Percentiles rank a stretch among this genome's conserved stretches.
phyloP scores from a whole-genome alignment of 2,888 invertebrate species.

The Altica lythri region DNA sequence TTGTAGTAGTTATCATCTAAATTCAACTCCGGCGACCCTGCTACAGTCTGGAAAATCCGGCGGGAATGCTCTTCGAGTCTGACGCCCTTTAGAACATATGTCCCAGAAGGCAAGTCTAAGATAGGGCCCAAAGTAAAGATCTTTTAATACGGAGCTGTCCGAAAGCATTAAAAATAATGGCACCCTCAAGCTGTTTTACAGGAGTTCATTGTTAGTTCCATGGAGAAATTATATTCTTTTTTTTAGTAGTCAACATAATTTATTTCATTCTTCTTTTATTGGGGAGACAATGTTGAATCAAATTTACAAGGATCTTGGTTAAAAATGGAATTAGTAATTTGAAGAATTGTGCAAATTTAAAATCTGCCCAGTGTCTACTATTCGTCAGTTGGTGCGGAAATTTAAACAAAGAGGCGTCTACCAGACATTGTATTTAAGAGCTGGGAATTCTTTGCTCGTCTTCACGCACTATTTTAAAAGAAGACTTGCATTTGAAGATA shows the following conservation, averaged over 20 bases:
- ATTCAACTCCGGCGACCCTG: slow-evolving; percentile 23
- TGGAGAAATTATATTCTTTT: slow-evolving; percentile 14
- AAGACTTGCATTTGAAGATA: too few species aligned
- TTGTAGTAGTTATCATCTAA: too few species aligned
- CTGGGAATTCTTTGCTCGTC: too few species aligned
- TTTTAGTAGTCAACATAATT: slow-evolving; percentile 6
- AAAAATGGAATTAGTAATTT: too few species aligned
- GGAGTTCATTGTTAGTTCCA: slow-evolving; percentile 13
- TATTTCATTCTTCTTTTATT: slow-evolving; percentile 1
- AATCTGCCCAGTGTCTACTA: too few species aligned
- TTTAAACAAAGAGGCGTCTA: too few species aligned
- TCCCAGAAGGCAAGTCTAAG: slow-evolving; percentile 23
- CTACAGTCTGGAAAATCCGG: slow-evolving; percentile 22
- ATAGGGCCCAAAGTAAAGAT: slow-evolving; percentile 15
- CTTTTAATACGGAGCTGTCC: slow-evolving; percentile 22
- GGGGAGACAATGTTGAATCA: too few species aligned
- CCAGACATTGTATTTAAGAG: too few species aligned
- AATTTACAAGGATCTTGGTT: background rate
- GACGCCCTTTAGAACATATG: slow-evolving; percentile 22
- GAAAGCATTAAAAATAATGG: slow-evolving; percentile 23
- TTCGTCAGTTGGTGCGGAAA: too few species aligned
- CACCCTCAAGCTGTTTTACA: slow-evolving; percentile 17
- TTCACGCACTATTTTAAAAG: too few species aligned
- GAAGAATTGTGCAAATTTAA: too few species aligned
- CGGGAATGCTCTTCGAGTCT: slow-evolving; percentile 23